phyloP scores from a whole-genome alignment of 2,797 vertebrate genomes.

The Antennarius maculatus region DNA sequence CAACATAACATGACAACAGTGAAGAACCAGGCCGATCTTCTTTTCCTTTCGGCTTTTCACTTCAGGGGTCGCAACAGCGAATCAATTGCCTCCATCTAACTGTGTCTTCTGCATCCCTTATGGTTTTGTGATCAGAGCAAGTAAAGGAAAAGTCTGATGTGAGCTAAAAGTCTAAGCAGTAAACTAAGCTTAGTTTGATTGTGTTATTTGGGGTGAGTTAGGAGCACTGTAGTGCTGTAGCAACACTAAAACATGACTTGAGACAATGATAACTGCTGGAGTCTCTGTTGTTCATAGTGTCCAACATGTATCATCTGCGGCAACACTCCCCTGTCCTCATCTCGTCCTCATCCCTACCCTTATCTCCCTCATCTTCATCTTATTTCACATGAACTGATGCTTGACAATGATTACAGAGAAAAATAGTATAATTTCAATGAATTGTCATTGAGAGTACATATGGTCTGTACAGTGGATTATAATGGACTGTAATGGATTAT shows the following conservation, averaged over 20 bases:
- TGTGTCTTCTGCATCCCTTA: neutral
- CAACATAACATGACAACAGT: neutral
- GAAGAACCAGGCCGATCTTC: too few relatives aligned
- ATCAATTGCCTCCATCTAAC: too few relatives aligned
- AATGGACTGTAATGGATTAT: neutral
- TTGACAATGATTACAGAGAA: slow-evolving; percentile 55
- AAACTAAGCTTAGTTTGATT: neutral
- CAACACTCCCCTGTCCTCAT: neutral
- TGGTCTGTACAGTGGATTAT: slow-evolving; percentile 54
- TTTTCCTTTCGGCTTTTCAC: too few relatives aligned
- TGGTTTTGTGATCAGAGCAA: neutral
- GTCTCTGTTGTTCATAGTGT: slow-evolving; percentile 6
- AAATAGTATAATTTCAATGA: slow-evolving; percentile 57
- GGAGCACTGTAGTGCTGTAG: neutral
- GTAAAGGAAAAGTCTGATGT: too few relatives aligned
- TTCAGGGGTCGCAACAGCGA: too few relatives aligned
- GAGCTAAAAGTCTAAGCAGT: neutral
- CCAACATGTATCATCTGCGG: neutral
- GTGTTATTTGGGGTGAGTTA: neutral
- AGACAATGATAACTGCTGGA: slow-evolving; percentile 25
- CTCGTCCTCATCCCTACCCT: slow-evolving; percentile 1
- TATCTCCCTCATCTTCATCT: slow-evolving; percentile 16
- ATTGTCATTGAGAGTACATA: slow-evolving; percentile 48
- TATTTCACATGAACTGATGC: slow-evolving; percentile 51
- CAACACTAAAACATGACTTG: neutral